Conservation (phyloP, 30 jellyfish, hydroid and myxozoan species). For the Morbakka virulenta region DNA sequence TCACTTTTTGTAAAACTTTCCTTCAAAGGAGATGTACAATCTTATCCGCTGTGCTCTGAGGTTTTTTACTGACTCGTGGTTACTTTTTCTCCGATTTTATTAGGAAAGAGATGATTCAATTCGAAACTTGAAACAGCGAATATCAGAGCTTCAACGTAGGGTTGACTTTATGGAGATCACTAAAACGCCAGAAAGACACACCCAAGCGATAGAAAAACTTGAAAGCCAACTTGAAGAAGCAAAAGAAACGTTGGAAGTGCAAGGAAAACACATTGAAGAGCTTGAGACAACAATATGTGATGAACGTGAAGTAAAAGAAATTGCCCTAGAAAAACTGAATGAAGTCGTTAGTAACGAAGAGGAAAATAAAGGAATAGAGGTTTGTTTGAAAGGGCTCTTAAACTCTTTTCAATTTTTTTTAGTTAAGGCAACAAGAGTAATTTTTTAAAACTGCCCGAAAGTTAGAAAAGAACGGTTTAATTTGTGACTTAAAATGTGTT, state of each 20-base stretch:
- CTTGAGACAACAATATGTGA: conserved; percentile 63
- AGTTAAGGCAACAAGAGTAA: too few relatives aligned
- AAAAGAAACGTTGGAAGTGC: conserved; percentile 72
- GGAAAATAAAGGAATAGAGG: neutral
- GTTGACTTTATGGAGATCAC: conserved; percentile 62
- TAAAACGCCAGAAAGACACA: conserved; percentile 74
- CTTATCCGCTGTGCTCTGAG: too few relatives aligned
- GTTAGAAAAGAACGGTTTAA: too few relatives aligned
- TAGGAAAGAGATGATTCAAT: conserved; percentile 88
- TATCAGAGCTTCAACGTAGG: conserved; percentile 67
- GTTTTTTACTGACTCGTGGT: too few relatives aligned
- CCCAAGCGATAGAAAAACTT: conserved; percentile 29
- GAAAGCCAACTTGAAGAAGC: conserved; percentile 73
- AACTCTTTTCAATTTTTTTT: too few relatives aligned
- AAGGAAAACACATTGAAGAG: conserved; percentile 57
- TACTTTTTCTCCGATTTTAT: neutral
- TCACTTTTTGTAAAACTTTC: too few relatives aligned
- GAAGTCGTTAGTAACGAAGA: conserved; percentile 51
- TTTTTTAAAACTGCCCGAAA: too few relatives aligned
- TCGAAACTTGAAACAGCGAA: conserved; percentile 46
- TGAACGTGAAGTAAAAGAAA: conserved; percentile 57
- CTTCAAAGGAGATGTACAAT: too few relatives aligned
- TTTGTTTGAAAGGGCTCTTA: too few relatives aligned
- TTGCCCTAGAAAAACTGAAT: conserved; percentile 75
- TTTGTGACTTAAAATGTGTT: too few relatives aligned